These are phyloP conservation scores for Spilogale gracilis DNA, from an alignment of 2,113 vertebrate species.

Conservation along the genomic window DNA sequence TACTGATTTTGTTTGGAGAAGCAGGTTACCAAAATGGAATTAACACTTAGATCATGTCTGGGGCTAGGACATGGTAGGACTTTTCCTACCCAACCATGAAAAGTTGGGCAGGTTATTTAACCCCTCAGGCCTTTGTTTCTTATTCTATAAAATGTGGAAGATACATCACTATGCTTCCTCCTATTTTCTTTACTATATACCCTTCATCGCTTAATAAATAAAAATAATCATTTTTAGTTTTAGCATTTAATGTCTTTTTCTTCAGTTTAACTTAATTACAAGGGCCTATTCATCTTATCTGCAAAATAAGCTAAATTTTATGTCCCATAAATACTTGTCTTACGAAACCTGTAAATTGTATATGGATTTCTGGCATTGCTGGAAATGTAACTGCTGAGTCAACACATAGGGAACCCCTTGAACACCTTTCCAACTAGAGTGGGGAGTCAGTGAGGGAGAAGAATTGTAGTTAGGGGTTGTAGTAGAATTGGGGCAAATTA, in stretches of 20 bases:
- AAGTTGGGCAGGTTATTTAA: background rate
- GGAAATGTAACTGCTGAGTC: conserved; percentile 10
- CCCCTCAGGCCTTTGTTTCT: background rate
- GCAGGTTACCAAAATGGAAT: background rate
- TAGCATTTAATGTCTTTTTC: conserved; percentile 18
- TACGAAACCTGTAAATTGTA: background rate
- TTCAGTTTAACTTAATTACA: background rate
- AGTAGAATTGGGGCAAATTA: background rate
- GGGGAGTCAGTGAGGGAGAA: background rate
- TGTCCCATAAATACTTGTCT: background rate
- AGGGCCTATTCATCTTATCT: background rate
- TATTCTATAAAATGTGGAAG: background rate
- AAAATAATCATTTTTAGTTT: conserved; percentile 34
- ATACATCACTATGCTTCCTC: background rate
- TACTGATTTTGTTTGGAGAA: conserved; percentile 8
- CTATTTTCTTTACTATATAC: conserved; percentile 45
- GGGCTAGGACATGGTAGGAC: background rate
- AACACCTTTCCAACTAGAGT: background rate
- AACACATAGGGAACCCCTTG: background rate
- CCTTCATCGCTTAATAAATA: background rate
- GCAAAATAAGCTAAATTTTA: conserved; percentile 13
- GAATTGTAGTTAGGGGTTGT: background rate
- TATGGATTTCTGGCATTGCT: background rate
- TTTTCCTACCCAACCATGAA: background rate
- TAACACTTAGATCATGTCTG: background rate